These are phyloP conservation scores for Hybognathus amarus DNA, from an alignment of 2,797 vertebrate species.

Conservation along the genomic window DNA sequence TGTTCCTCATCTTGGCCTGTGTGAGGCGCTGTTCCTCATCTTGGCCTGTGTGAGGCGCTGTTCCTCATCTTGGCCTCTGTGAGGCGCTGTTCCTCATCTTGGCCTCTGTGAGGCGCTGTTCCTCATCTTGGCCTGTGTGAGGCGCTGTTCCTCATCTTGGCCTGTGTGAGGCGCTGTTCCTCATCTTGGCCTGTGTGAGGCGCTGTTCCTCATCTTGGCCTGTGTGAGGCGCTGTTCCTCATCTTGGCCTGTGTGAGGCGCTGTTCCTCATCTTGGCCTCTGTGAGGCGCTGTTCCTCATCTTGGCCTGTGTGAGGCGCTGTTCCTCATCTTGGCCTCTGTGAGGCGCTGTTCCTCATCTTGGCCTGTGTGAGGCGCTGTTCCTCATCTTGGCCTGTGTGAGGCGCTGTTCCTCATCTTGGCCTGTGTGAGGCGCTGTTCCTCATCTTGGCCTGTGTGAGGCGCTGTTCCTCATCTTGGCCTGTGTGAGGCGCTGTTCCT, in stretches of 20 bases:
- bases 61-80: too few relatives aligned
- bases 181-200: background rate
- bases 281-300: too few relatives aligned
- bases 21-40: background rate
- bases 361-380: background rate
- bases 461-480: background rate
- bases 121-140: background rate
- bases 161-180: background rate
- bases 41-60: background rate
- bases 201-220: background rate
- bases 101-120: background rate
- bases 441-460: background rate
- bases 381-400: background rate
- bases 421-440: background rate
- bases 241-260: background rate
- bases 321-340: too few relatives aligned
- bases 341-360: too few relatives aligned
- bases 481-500: background rate
- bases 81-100: background rate
- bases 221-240: background rate
- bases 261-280: too few relatives aligned
- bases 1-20: background rate
- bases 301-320: background rate
- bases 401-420: background rate
- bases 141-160: background rate